Base-by-base conservation (phyloP, 2,888 invertebrate genomes). In the Leucoptera coffeella region DNA sequence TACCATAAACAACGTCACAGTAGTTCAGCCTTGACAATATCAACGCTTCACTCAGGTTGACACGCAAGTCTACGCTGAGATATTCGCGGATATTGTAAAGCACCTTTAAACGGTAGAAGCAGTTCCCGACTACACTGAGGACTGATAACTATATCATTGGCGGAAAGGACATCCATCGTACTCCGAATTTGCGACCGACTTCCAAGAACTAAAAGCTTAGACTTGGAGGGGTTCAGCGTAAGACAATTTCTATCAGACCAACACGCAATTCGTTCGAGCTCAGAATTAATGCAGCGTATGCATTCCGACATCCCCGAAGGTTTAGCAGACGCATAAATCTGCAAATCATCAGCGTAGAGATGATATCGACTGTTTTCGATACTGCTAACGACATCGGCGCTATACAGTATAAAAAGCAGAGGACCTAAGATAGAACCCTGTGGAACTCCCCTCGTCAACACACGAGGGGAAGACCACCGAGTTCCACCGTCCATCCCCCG, bases 91-190 rank as follows among this genome's bases (percentile, higher is more conserved):
- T 19, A 7, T 15, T 12, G 19, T 34, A 32, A 4, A 32, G 15
- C 4, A 32, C 12, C 14, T 32, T 30, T 11, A 32, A 15, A 1
- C 35, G 15, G 14, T 32, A 34, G 24, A 34, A 32, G 12, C 28
- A 30, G 11, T 24, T 31, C n/a, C 26, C n/a, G 1, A 29, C 29
- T 2, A 17, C 4, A 9, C 23, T 24, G 4, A 17, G 8, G n/a
- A 4, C 20, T 12, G 11, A 14, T 21, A 2, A 4, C 15, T 3
- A 28, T 12, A 8, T 20, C 3, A 2, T 28, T 12, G 4, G 8
- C 9, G 4, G 26, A 29, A 6, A 23, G n/a, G 6, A 10, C 10
- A 2, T 3, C 2, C 2, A 13, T 4, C 2, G 27, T 25, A 2
- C 19, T 22, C 3, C 4, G 2, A 2, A 28, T 20, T 11, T 29